Percentiles rank a stretch among this genome's conserved stretches.
phyloP scores from a whole-genome alignment of 1,140 invertebrate genomes.

The Calosoma granatense region DNA sequence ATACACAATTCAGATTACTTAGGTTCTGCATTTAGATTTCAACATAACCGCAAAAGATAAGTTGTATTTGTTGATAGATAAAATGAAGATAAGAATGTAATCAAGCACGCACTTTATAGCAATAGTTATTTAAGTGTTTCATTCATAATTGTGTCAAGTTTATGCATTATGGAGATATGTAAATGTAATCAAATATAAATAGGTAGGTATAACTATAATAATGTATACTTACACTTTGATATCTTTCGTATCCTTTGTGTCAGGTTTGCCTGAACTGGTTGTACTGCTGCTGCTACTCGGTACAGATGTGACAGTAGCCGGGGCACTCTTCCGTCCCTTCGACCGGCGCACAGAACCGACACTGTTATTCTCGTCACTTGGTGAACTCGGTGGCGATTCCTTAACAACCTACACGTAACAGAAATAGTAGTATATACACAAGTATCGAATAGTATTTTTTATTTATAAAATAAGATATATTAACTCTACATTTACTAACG shows the following conservation, averaged over 20 bases:
- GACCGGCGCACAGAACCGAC: constrained; percentile 25
- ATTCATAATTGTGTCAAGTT: too few species aligned
- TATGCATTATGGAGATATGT: neutral
- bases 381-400: constrained; percentile 56
- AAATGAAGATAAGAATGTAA: neutral
- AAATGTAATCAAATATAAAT: constrained; percentile 12
- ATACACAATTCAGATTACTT: too few species aligned
- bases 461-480: neutral
- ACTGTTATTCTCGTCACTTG: constrained; percentile 52
- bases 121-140: neutral
- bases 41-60: constrained; percentile 2
- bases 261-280: constrained; percentile 27
- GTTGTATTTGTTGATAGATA: neutral
- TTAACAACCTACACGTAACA: constrained; percentile 29
- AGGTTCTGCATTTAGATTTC: too few species aligned
- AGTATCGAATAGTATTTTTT: too few species aligned
- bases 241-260: constrained; percentile 44
- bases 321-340: constrained; percentile 39
- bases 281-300: constrained; percentile 28
- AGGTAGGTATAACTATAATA: neutral
- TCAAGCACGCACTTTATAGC: neutral
- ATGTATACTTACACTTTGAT: constrained; percentile 41
- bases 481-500: constrained; percentile 10
- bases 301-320: constrained; percentile 13
- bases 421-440: too few species aligned